Evolutionary conservation across 2,888 invertebrate genomes (phyloP).

Genomic region (Camponotus fellah): DNA sequence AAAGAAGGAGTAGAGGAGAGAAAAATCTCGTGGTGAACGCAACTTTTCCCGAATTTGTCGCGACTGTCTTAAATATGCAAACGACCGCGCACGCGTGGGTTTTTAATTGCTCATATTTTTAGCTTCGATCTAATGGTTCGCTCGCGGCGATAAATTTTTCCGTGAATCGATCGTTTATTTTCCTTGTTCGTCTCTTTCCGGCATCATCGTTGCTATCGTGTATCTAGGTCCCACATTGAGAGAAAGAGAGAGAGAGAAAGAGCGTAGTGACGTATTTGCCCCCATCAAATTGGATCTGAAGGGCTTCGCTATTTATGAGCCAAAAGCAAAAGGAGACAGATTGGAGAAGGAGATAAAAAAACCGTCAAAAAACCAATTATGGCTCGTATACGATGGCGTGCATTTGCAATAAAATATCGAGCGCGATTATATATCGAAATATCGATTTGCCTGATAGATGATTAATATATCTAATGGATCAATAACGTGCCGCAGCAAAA

Average conservation of each 20-base stretch:
- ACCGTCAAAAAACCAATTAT: conserved; percentile 17
- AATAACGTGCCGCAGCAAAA: conserved; percentile 11
- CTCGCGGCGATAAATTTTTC: conserved; percentile 73
- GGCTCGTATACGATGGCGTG: conserved; percentile 11
- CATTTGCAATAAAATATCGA: conserved; percentile 19
- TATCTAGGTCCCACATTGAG: conserved; percentile 36
- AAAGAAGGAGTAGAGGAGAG: neutral
- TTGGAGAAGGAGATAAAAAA: neutral
- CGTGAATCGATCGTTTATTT: conserved; percentile 46
- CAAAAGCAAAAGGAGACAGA: neutral
- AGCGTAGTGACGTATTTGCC: conserved; percentile 12
- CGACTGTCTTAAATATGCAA: conserved; percentile 45
- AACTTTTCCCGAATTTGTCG: conserved; percentile 66
- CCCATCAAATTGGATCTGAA: neutral
- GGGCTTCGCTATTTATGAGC: neutral
- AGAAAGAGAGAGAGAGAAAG: conserved; percentile 7
- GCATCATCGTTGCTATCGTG: conserved; percentile 30
- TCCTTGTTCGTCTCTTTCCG: conserved; percentile 12
- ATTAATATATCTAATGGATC: conserved; percentile 37
- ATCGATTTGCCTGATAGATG: conserved; percentile 8
- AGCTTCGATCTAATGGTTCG: conserved; percentile 62
- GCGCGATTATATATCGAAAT: no score
- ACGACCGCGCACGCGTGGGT: conserved; percentile 34
- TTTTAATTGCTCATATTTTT: conserved; percentile 78
- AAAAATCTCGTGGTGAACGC: conserved; percentile 33